A percentile compares a stretch with the other conserved stretches of the same genome.
phyloP scores from a whole-genome alignment of 1,140 invertebrate genomes.

The Metaphire vulgaris region DNA sequence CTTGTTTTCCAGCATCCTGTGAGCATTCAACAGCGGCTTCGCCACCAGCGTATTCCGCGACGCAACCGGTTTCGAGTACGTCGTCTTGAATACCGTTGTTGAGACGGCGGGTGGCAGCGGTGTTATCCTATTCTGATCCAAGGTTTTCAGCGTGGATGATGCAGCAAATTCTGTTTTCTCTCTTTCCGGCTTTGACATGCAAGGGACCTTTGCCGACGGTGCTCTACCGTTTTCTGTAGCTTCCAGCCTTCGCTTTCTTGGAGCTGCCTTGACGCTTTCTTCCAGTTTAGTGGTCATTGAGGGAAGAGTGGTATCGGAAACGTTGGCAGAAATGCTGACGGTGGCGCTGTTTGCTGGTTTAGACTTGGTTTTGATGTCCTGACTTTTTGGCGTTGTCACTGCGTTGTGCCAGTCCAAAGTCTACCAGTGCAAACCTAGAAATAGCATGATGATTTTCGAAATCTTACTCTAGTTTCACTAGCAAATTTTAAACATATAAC shows the following conservation, averaged over 20 bases:
- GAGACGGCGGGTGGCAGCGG: not conserved
- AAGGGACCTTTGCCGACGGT: not conserved
- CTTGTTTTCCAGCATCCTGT: too few relatives aligned
- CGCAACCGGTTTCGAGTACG: not conserved
- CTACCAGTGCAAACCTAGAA: conserved; percentile 64
- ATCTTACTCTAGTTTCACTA: too few relatives aligned
- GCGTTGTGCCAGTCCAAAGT: conserved; percentile 80
- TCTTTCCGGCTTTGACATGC: not conserved
- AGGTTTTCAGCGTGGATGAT: not conserved
- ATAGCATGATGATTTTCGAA: conserved; percentile 20
- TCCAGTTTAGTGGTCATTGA: too few relatives aligned
- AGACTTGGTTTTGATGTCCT: too few relatives aligned
- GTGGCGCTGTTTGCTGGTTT: too few relatives aligned
- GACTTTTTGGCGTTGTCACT: too few relatives aligned
- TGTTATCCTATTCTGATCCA: not conserved
- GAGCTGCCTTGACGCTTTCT: not conserved
- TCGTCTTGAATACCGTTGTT: not conserved
- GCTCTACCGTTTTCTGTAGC: not conserved
- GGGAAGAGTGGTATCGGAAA: too few relatives aligned
- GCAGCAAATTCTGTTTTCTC: not conserved
- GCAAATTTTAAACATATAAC: too few relatives aligned
- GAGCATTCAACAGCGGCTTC: not conserved
- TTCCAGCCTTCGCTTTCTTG: not conserved
- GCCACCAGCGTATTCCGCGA: not conserved
- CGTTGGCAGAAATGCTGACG: too few relatives aligned